Base-by-base conservation (phyloP, 2,797 vertebrate species). In the Perodicticus potto region DNA sequence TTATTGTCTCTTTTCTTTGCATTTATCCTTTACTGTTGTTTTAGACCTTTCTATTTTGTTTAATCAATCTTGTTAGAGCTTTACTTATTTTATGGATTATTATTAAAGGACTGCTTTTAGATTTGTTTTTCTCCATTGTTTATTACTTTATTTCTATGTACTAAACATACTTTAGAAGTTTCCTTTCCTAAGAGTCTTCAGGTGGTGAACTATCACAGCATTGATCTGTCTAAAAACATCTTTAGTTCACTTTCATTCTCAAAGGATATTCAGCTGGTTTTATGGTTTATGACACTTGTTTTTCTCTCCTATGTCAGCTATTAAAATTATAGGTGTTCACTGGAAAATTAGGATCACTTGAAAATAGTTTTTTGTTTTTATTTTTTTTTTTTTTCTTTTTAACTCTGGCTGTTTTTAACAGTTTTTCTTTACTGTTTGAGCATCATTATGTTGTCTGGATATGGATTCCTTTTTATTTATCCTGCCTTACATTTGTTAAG, bases 21-120 rank as follows among this genome's bases (percentile, higher is more conserved):
- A 25, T 80, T 61, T 80, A 34, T 78, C 23, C 32, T 86, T 70
- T 22, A 20, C 29, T 76, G n/a, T 65, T 67, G 9, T 78, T 89
- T 89, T 77, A 59, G 10, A 27, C 13, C 1, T 69, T 82, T 91
- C 32, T 19, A 16, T 45, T 93, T 88, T 32, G 55, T 14, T 78
- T 59, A 12, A 70, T 77, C 22, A 65, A 9, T 63, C 20, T 40
- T 93, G 25, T 63, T n/a, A 85, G n/a, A 72, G 37, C 2, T 57
- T 89, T 77, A 80, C 55, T 86, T 78, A 77, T 55, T 91, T 65
- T 74, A 78, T 78, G 29, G 74, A 83, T 86, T 81, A 67, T 74
- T 96, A 63, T 2, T 40, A 86, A 65, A 86, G 12, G 43, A 80
- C 63, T 67, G 22, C 6, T 37, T 83, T 96, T 74, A 72, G 23